phyloP scores from a whole-genome alignment of 2,888 invertebrate genomes.

The Temnothorax ravouxi region DNA sequence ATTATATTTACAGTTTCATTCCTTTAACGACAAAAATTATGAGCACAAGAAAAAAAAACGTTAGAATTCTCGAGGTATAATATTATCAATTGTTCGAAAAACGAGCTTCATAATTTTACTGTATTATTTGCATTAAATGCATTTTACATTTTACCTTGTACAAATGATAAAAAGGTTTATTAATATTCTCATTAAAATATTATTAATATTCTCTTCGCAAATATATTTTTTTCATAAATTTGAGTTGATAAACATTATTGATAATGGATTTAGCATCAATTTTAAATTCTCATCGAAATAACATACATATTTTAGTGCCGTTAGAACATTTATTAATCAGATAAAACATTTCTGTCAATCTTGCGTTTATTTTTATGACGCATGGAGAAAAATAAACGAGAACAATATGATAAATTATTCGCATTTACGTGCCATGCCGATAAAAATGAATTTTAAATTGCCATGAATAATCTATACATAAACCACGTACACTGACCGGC shows the following conservation, averaged over 20 bases:
- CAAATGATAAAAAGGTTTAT: background rate
- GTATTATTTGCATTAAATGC: background rate
- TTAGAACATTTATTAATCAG: background rate
- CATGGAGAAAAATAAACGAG: background rate
- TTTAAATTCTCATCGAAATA: background rate
- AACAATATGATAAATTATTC: background rate
- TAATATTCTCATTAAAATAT: background rate
- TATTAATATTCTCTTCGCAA: too few species aligned
- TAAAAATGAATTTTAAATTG: background rate
- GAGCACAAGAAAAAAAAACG: background rate
- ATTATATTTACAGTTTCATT: background rate
- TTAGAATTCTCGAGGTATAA: background rate
- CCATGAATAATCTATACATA: background rate
- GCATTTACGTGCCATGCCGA: background rate
- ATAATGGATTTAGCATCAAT: background rate
- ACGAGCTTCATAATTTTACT: background rate
- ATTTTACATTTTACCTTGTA: background rate
- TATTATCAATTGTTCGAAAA: background rate
- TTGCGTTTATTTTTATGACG: background rate
- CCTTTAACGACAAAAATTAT: background rate
- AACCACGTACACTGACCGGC: background rate
- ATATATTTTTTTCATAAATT: background rate
- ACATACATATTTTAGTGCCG: background rate
- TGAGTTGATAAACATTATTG: background rate
- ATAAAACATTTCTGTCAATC: background rate